Evolutionary conservation across 2,888 invertebrate genomes (phyloP).

Genomic region (Epinotia bilunana): DNA sequence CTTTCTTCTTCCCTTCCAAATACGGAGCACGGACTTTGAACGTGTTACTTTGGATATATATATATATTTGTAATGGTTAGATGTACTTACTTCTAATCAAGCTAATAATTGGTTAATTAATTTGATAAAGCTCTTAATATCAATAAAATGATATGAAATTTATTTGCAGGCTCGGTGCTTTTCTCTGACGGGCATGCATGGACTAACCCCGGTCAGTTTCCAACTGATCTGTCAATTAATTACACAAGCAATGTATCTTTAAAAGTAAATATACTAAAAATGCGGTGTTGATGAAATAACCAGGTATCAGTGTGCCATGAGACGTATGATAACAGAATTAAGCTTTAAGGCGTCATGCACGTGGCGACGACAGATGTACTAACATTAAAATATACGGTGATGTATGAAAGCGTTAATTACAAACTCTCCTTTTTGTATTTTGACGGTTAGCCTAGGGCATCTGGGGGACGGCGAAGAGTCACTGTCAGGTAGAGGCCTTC

Average conservation of each 20-base stretch:
- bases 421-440: not conserved
- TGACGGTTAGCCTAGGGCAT: too few relatives aligned
- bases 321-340: not conserved
- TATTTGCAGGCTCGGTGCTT: conserved; percentile 82
- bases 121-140: conserved; percentile 33
- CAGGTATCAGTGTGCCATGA: not conserved
- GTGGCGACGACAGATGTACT: not conserved
- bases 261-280: not conserved
- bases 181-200: conserved; percentile 80
- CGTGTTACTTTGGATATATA: not conserved
- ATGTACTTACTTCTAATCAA: not conserved
- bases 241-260: conserved; percentile 42
- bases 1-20: not conserved
- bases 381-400: not conserved
- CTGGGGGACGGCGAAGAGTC: too few relatives aligned
- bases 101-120: not conserved
- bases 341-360: not conserved
- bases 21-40: not conserved
- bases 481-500: too few relatives aligned
- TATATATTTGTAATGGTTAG: too few relatives aligned
- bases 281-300: not conserved
- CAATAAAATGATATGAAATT: conserved; percentile 55
- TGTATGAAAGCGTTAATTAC: not conserved
- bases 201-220: conserved; percentile 58
- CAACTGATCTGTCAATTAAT: conserved; percentile 43